Conservation (phyloP, 2,113 vertebrate genomes). For the Centropristis striata region DNA sequence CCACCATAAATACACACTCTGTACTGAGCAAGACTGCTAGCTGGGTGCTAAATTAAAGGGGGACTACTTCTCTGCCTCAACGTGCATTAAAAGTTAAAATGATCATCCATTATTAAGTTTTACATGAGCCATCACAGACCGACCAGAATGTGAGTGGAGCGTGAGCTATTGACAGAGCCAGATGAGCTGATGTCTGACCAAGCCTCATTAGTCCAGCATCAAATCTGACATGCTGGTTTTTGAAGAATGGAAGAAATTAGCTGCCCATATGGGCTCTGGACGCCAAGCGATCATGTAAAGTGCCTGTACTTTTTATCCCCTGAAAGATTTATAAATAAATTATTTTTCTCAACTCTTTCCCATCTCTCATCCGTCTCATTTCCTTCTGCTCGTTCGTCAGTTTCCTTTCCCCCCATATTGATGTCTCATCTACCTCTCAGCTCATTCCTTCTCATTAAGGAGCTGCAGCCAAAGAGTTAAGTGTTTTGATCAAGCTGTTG, state of each 20-base stretch:
- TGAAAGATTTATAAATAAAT: constrained; percentile 74
- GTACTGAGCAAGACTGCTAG: constrained; percentile 39
- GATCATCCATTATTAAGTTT: constrained; percentile 79
- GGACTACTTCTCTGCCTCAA: constrained; percentile 64
- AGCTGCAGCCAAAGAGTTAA: constrained; percentile 38
- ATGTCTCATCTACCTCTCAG: constrained; percentile 27
- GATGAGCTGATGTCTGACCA: constrained; percentile 54
- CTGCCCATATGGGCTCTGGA: constrained; percentile 30
- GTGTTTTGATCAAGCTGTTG: constrained; percentile 44
- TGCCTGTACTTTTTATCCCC: constrained; percentile 58
- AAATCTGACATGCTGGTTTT: constrained; percentile 47
- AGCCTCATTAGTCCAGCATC: constrained; percentile 63
- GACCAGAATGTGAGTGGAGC: constrained; percentile 48
- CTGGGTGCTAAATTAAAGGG: constrained; percentile 77
- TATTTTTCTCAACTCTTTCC: constrained; percentile 28
- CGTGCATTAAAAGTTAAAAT: constrained; percentile 80
- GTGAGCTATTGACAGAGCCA: constrained; percentile 55
- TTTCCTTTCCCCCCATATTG: constrained; percentile 22
- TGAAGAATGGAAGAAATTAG: constrained; percentile 50
- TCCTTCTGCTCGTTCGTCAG: constrained; percentile 40
- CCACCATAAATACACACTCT: constrained; percentile 47
- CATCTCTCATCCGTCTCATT: constrained; percentile 75
- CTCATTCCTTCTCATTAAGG: constrained; percentile 34
- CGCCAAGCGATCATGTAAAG: constrained; percentile 62
- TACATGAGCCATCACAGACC: constrained; percentile 66